These are phyloP conservation scores for Philotrypesis tridentata DNA, from an alignment of 1,140 invertebrate species.

Conservation along the genomic window DNA sequence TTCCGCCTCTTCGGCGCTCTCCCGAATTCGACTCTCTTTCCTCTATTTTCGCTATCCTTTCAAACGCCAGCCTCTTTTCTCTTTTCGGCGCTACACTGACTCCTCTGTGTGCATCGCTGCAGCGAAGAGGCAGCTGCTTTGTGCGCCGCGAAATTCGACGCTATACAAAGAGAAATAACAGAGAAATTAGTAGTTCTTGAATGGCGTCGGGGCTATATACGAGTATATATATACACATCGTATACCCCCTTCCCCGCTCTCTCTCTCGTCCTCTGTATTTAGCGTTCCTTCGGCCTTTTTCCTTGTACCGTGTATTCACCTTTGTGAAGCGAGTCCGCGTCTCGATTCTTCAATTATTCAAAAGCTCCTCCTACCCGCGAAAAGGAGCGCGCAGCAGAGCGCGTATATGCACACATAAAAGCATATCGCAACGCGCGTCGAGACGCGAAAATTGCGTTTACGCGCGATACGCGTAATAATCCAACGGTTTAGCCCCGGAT, in stretches of 20 bases:
- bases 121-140: conserved; percentile 40
- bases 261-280: not conserved
- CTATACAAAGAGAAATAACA: conserved; percentile 29
- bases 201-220: not conserved
- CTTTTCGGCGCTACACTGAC: not conserved
- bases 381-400: not conserved
- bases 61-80: not conserved
- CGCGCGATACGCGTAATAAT: too few species aligned
- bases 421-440: too few species aligned
- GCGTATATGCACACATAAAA: too few species aligned
- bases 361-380: not conserved
- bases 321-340: not conserved
- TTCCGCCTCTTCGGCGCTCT: not conserved
- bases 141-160: conserved; percentile 13
- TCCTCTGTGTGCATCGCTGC: conserved; percentile 17
- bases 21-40: not conserved
- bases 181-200: conserved; percentile 29
- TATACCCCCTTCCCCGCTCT: not conserved
- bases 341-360: conserved; percentile 18
- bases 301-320: not conserved
- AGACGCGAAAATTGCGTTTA: too few species aligned
- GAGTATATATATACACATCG: not conserved
- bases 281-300: not conserved
- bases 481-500: too few species aligned
- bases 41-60: not conserved